Evolutionary conservation across 2,797 vertebrate genomes (phyloP), one percentile per base, ranked within the genome.

Genomic region (Chrysocyon brachyurus): DNA sequence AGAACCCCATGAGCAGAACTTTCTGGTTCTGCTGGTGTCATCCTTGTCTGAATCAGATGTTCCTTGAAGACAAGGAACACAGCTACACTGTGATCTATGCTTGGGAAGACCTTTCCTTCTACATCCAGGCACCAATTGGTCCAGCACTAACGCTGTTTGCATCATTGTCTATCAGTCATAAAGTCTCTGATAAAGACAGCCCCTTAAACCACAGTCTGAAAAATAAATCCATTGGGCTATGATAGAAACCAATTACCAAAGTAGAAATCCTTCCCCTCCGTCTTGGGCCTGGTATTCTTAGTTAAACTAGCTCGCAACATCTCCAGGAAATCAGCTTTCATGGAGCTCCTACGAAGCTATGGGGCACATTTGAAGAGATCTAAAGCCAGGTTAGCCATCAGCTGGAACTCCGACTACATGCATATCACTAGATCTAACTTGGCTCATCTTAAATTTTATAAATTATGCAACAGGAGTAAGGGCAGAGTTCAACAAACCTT

Each of bases 241-340:
- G 3, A 12, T 16, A 64, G 54, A 54, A 19, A 33, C 12, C 12
- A 5, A 11, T 49, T 57, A 10, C 7, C 92, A 75, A 87, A 14
- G 17, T 4, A 70, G 26, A 64, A 6, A 61, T 21, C 14, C 12
- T 52, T 4, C 16, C 1, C 0, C 5, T 33, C 8, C 3, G 9
- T n/a, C 61, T n/a, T 22, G 11, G 17, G 0, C 12, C 19, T 28
- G 10, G 36, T n/a, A 5, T 36, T 78, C 31, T 28, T 21, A 57
- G 16, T 36, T 70, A 57, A 57, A 28, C 10, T 26, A 28, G 33
- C 56, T 46, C 10, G 7, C 33, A 16, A 3, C 10, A 46, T 33
- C n/a, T 73, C 46, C 22, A 72, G 46, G 24, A 72, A 83, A 21
- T 15, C 24, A 46, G 26, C 28, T 19, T 15, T 2, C 26, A 21